Conservation (phyloP, 1,140 invertebrate genomes). For the Drosophila albomicans region DNA sequence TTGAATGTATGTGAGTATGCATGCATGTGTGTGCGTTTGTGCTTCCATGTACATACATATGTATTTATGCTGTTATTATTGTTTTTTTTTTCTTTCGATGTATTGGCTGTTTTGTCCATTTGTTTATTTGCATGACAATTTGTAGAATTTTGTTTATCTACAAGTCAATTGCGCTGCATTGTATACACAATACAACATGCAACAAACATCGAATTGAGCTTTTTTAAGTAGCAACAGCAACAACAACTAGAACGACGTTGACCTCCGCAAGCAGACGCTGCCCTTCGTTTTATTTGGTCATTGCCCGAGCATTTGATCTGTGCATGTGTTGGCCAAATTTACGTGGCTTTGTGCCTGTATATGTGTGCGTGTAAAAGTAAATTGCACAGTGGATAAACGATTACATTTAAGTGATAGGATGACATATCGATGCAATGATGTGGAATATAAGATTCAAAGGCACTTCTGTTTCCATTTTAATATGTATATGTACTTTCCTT, state of each 20-base stretch:
- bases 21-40: constrained; percentile 5
- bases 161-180: constrained; percentile 53
- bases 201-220: constrained; percentile 33
- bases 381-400: constrained; percentile 1
- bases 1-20: constrained; percentile 14
- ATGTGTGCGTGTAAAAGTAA: not conserved
- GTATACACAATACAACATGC: constrained; percentile 25
- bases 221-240: constrained; percentile 31
- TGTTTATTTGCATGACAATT: constrained; percentile 74
- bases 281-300: constrained; percentile 50
- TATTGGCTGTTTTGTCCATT: constrained; percentile 47
- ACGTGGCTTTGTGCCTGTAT: not conserved
- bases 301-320: constrained; percentile 48
- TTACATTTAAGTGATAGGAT: not conserved
- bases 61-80: constrained; percentile 39
- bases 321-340: not conserved
- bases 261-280: constrained; percentile 38
- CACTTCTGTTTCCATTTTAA: too few relatives aligned
- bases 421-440: too few relatives aligned
- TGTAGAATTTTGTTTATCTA: constrained; percentile 53
- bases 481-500: too few relatives aligned
- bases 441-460: too few relatives aligned
- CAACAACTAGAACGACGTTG: constrained; percentile 31
- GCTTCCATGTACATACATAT: not conserved
- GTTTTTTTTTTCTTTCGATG: constrained; percentile 17